A percentile compares a stretch with the other conserved stretches of the same genome.
Conservation (phyloP, 2,797 vertebrate genomes). For the Pantherophis vulpinus region DNA sequence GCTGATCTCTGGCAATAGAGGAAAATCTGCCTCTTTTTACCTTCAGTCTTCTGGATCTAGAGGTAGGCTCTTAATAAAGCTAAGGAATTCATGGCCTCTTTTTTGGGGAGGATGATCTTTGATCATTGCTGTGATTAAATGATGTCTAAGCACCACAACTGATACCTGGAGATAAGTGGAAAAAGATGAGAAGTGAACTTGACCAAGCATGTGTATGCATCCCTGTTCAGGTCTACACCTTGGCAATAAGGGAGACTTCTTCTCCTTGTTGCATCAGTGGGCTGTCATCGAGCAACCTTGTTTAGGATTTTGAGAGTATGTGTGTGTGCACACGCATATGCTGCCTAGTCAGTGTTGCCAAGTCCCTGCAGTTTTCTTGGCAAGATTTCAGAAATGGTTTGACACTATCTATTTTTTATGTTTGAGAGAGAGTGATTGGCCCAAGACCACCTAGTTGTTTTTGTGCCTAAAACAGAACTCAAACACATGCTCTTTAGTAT, state of each 20-base stretch:
- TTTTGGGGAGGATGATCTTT: neutral
- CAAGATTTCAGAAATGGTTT: neutral
- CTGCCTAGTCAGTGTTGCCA: neutral
- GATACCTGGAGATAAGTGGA: neutral
- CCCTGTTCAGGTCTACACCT: neutral
- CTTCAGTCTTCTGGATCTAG: neutral
- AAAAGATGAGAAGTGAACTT: neutral
- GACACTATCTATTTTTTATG: neutral
- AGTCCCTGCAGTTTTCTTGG: neutral
- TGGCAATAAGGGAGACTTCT: neutral
- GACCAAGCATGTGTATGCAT: neutral
- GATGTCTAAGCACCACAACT: neutral
- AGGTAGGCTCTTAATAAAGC: neutral
- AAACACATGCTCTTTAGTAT: neutral
- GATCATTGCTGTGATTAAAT: neutral
- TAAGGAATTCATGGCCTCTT: neutral
- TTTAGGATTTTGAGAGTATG: neutral
- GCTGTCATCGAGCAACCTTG: neutral
- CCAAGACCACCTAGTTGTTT: neutral
- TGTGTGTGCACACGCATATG: neutral
- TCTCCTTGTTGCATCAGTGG: neutral
- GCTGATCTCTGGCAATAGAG: neutral
- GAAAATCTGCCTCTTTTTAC: neutral
- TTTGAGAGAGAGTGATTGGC: neutral
- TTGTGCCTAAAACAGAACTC: neutral